Conservation (phyloP, 2,888 invertebrate genomes). For the Phorcus lineatus region DNA sequence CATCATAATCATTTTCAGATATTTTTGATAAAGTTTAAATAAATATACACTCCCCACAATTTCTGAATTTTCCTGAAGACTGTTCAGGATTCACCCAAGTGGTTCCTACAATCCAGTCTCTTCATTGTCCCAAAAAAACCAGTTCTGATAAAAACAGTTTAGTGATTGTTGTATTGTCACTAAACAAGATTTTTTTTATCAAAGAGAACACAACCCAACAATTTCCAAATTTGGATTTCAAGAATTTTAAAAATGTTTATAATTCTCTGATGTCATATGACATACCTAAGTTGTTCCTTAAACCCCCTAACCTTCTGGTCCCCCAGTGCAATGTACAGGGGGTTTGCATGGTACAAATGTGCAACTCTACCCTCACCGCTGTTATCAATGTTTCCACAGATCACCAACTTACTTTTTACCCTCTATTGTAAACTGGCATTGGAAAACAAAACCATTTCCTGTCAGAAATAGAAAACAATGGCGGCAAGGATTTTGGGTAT, state of each 20-base stretch:
- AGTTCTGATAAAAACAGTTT: too few relatives aligned
- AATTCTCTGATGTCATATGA: neutral
- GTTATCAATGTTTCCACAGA: slow-evolving; percentile 22
- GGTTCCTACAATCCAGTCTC: too few relatives aligned
- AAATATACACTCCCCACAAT: too few relatives aligned
- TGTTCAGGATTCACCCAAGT: too few relatives aligned
- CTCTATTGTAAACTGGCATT: neutral
- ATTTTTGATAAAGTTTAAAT: too few relatives aligned
- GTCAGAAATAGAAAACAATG: slow-evolving; percentile 18
- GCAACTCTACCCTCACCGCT: neutral
- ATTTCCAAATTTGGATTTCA: neutral
- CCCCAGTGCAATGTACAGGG: neutral
- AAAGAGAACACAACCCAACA: neutral
- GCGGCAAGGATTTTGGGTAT: neutral
- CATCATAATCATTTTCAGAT: too few relatives aligned
- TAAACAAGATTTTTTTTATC: neutral
- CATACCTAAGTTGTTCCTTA: neutral
- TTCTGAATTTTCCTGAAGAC: too few relatives aligned
- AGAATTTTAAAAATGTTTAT: neutral
- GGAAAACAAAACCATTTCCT: neutral
- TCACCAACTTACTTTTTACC: neutral
- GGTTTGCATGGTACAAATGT: neutral
- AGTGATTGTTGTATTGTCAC: too few relatives aligned
- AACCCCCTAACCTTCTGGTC: neutral
- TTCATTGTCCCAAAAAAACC: too few relatives aligned